Evolutionary conservation across 2,113 vertebrate genomes (phyloP).

Genomic region (Bothrops jararaca): DNA sequence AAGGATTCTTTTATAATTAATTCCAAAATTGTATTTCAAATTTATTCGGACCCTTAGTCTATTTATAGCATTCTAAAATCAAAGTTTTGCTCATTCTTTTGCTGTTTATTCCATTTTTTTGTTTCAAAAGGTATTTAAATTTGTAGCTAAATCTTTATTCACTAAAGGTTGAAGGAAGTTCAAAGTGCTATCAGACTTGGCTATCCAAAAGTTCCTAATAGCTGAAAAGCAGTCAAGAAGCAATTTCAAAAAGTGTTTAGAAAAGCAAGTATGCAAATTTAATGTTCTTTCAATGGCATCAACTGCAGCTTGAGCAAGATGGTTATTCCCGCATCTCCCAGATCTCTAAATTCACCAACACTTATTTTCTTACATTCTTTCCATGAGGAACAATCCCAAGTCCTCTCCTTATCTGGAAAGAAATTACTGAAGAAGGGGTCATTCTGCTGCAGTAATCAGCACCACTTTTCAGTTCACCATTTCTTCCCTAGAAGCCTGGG

Average conservation of each 20-base stretch:
- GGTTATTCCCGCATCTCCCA: neutral
- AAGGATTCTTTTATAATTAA: neutral
- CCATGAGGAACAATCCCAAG: neutral
- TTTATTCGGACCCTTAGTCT: neutral
- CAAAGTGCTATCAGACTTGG: neutral
- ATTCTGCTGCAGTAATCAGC: neutral
- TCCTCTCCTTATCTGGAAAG: neutral
- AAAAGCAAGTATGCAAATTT: neutral
- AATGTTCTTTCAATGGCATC: neutral
- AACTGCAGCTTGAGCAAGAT: neutral
- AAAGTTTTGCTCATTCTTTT: neutral
- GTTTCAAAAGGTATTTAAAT: neutral
- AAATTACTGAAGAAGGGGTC: neutral
- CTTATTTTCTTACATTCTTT: neutral
- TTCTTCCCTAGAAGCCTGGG: neutral
- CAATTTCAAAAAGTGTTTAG: neutral
- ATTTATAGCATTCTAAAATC: neutral
- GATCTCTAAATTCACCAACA: neutral
- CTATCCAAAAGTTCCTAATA: neutral
- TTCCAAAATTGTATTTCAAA: neutral
- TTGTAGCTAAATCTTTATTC: neutral
- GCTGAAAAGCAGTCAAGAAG: neutral
- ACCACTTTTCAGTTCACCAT: neutral
- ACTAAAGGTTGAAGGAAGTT: neutral
- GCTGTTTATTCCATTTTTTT: neutral